Percentiles rank a stretch among this genome's conserved stretches.
These are phyloP conservation scores for Todiramphus saurophagus DNA, from an alignment of 2,113 vertebrate genomes.

Conservation along the genomic window DNA sequence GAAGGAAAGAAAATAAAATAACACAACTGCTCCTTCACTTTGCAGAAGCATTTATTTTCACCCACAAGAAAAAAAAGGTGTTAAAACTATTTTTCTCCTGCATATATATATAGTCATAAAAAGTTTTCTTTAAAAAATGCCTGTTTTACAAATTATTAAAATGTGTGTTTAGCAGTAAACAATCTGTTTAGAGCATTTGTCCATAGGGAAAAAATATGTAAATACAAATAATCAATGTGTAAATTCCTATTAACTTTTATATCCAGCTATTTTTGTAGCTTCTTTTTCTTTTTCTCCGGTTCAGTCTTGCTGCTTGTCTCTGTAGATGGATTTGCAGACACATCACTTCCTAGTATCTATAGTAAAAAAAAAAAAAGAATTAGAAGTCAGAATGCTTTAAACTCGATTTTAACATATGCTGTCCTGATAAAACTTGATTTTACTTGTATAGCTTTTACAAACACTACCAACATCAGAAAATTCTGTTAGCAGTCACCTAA, in stretches of 20 bases:
- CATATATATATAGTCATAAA: neutral
- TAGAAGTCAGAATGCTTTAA: neutral
- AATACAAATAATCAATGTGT: neutral
- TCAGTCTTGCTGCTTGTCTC: constrained; percentile 54
- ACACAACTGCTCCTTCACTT: neutral
- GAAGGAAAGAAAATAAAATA: neutral
- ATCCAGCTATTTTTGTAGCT: constrained; percentile 74
- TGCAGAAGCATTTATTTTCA: constrained; percentile 31
- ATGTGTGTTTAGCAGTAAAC: constrained; percentile 47
- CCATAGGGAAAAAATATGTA: neutral
- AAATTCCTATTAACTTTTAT: neutral
- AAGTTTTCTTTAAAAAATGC: neutral
- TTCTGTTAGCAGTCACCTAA: neutral
- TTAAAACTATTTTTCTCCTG: neutral
- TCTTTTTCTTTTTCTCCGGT: constrained; percentile 86
- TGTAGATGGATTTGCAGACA: neutral
- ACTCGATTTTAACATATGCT: neutral
- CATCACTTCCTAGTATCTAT: constrained; percentile 83
- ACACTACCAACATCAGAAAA: neutral
- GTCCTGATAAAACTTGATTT: neutral
- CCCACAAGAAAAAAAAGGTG: neutral
- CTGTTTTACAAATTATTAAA: constrained; percentile 57
- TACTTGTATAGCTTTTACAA: neutral
- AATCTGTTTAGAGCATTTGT: neutral
- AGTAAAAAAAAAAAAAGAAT: neutral